Evolutionary conservation across 2,797 vertebrate genomes (phyloP).

Genomic region (Chloroceryle amazona): DNA sequence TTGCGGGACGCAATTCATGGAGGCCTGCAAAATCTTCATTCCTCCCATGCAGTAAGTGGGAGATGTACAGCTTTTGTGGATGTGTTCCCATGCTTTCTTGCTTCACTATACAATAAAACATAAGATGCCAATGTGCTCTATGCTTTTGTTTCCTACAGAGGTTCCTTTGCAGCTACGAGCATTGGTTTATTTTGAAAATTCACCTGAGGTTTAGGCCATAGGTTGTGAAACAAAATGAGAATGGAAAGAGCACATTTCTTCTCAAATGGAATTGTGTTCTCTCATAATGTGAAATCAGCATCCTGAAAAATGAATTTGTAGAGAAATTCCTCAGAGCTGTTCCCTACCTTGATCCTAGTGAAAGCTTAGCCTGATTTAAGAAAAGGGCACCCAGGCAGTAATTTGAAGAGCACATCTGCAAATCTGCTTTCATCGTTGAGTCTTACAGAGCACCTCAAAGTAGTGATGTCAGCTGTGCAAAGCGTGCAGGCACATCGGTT

Average conservation of each 20-base stretch:
- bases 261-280: conserved; percentile 48
- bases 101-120: not conserved
- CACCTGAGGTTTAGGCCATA: conserved; percentile 25
- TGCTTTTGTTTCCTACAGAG: not conserved
- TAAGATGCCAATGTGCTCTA: not conserved
- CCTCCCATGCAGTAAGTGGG: not conserved
- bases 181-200: conserved; percentile 13
- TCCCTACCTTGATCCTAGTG: not conserved
- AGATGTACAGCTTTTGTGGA: not conserved
- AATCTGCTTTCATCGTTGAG: not conserved
- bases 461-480: not conserved
- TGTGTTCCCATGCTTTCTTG: not conserved
- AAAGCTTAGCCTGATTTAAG: not conserved
- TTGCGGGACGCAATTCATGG: not conserved
- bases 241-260: not conserved
- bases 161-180: not conserved
- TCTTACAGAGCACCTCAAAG: not conserved
- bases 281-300: conserved; percentile 52
- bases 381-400: not conserved
- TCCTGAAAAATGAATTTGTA: conserved; percentile 22
- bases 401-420: not conserved
- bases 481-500: not conserved
- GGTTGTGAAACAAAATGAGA: conserved; percentile 52
- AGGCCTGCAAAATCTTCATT: not conserved
- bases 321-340: conserved; percentile 27